phyloP scores from a whole-genome alignment of 1,140 invertebrate genomes.

The Drosophila erecta region DNA sequence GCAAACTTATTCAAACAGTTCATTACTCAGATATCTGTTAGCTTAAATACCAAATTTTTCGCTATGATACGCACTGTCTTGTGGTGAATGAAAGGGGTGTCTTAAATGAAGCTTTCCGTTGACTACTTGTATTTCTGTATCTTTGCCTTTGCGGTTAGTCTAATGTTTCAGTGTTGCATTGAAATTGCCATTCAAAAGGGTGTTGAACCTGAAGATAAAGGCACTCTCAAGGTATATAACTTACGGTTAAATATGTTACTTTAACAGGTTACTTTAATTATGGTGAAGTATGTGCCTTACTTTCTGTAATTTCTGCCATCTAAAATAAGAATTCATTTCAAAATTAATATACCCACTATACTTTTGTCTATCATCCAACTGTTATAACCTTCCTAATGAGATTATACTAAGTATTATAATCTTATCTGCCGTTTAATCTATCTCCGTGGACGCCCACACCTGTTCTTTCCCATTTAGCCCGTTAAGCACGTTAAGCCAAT shows the following conservation, averaged over 20 bases:
- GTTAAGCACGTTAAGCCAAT: constrained; percentile 59
- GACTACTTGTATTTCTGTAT: background rate
- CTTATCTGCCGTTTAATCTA: background rate
- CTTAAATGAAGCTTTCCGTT: background rate
- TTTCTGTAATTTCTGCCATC: too few relatives aligned
- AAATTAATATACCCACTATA: too few relatives aligned
- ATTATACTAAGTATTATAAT: background rate
- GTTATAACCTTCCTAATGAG: background rate
- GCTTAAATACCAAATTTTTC: background rate
- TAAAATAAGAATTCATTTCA: too few relatives aligned
- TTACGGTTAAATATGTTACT: background rate
- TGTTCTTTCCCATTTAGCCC: constrained; percentile 26
- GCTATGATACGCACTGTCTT: constrained; percentile 2
- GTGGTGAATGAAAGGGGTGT: constrained; percentile 6
- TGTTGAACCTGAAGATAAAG: background rate
- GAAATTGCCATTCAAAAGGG: background rate
- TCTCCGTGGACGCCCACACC: constrained; percentile 17
- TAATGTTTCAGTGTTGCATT: background rate
- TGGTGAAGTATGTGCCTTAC: too few relatives aligned
- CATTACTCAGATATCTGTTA: too few relatives aligned
- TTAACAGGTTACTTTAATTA: too few relatives aligned
- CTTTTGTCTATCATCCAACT: background rate
- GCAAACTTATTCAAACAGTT: too few relatives aligned
- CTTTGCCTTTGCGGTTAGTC: constrained; percentile 10
- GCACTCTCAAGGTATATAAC: too few relatives aligned